Conservation (phyloP, 2,797 vertebrate species). For the Sylvilagus floridanus region DNA sequence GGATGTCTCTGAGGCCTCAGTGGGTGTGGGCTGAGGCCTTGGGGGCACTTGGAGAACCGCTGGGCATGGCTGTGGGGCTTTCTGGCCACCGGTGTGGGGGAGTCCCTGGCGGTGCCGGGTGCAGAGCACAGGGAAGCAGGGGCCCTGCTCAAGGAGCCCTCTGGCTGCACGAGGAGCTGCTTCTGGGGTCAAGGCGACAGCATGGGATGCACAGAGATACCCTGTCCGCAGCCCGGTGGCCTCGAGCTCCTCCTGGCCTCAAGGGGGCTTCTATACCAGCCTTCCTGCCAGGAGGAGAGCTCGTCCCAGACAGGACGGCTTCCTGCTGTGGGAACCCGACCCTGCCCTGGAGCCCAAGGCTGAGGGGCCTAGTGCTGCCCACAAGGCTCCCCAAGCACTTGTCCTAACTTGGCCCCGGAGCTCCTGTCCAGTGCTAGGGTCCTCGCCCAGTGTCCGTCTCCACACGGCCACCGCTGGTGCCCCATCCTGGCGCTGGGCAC, state of each 20-base stretch:
- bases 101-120: neutral
- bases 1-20: neutral
- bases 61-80: neutral
- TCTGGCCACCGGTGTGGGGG: neutral
- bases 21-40: neutral
- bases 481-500: neutral
- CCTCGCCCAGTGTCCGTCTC: neutral
- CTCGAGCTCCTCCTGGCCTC: neutral
- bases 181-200: neutral
- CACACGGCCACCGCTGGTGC: neutral
- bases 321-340: neutral
- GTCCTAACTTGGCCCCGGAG: neutral
- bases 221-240: neutral
- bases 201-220: neutral
- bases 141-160: neutral
- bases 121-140: neutral
- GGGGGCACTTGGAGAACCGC: neutral
- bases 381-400: neutral
- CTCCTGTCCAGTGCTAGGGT: neutral
- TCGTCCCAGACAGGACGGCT: neutral
- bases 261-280: neutral
- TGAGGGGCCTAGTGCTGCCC: neutral
- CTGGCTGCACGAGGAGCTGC: neutral
- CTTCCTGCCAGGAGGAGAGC: neutral
- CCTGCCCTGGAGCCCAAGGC: neutral